Percentiles rank a stretch among this genome's conserved stretches.
Evolutionary conservation across 1,140 invertebrate genomes (phyloP).

Genomic region (Drosophila pruinosa): DNA sequence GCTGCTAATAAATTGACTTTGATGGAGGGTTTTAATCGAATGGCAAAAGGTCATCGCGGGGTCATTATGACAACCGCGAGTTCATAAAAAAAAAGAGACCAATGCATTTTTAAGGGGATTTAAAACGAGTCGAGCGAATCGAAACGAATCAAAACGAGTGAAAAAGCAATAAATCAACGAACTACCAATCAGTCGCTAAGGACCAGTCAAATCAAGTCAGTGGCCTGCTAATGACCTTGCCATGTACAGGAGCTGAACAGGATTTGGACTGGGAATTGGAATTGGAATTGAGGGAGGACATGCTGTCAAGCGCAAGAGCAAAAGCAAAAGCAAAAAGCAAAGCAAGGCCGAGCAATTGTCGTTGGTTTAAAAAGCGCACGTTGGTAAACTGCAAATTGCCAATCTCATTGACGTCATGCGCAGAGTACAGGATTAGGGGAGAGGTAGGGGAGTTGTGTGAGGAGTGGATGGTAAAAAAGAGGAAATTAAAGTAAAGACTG

Average conservation of each 20-base stretch:
- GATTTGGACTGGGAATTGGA: neutral
- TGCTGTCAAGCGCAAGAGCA: too few species aligned
- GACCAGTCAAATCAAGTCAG: constrained; percentile 53
- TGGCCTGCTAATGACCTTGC: constrained; percentile 62
- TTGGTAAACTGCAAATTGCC: constrained; percentile 31
- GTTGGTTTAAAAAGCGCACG: constrained; percentile 8
- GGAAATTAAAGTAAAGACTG: constrained; percentile 21
- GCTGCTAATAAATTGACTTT: neutral
- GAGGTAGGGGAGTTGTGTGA: too few species aligned
- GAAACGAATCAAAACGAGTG: neutral
- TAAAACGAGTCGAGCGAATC: neutral
- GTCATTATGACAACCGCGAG: neutral
- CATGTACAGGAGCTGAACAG: neutral
- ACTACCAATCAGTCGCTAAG: constrained; percentile 18
- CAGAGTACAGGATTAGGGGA: too few species aligned
- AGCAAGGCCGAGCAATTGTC: neutral
- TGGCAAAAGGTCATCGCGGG: constrained; percentile 3
- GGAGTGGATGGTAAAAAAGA: neutral
- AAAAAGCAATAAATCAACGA: constrained; percentile 36
- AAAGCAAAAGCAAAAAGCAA: neutral
- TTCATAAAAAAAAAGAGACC: constrained; percentile 7
- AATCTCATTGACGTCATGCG: constrained; percentile 41
- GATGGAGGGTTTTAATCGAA: neutral
- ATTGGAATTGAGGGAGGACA: too few species aligned
- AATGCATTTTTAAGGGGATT: neutral